A percentile compares a stretch with the other conserved stretches of the same genome.
Evolutionary conservation across 1,140 invertebrate genomes (phyloP).

Genomic region (Drosophila pseudoobscura): DNA sequence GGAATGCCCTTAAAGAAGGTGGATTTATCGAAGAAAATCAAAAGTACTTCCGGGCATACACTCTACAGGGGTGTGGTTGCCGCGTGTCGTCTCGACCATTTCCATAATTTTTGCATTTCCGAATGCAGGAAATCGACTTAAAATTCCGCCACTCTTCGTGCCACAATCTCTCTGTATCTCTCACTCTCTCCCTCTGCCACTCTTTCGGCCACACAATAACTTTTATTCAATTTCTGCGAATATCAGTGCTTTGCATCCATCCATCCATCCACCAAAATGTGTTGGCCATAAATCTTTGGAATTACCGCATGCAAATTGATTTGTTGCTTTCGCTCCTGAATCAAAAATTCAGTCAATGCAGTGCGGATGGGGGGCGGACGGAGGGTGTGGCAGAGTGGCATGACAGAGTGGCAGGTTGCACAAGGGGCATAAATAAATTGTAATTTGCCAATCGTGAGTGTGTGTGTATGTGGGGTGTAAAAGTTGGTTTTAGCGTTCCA

Average conservation of each 20-base stretch:
- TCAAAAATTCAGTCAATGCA: conserved; percentile 41
- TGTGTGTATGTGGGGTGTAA: not conserved
- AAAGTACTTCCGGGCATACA: too few species aligned
- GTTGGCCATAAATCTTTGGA: conserved; percentile 63
- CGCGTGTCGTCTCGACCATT: conserved; percentile 4
- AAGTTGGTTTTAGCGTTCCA: conserved; percentile 42
- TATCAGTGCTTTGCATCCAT: conserved; percentile 32
- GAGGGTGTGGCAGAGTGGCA: too few species aligned
- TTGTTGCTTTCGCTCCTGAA: conserved; percentile 69
- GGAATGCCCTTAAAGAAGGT: too few species aligned
- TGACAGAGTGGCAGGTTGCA: too few species aligned
- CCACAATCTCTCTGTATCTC: too few species aligned
- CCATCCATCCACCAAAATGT: conserved; percentile 11
- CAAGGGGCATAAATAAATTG: conserved; percentile 68
- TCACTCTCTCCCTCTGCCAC: not conserved
- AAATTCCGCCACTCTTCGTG: not conserved
- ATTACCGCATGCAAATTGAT: conserved; percentile 75
- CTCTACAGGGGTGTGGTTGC: too few species aligned
- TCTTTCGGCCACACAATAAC: conserved; percentile 13
- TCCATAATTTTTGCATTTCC: conserved; percentile 21
- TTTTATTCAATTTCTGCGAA: conserved; percentile 35
- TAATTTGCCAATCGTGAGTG: conserved; percentile 74
- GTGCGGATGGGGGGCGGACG: not conserved
- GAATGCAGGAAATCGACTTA: conserved; percentile 44
- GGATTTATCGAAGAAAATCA: too few species aligned